These are phyloP conservation scores for Samia ricini DNA, from an alignment of 1,140 invertebrate genomes.

Conservation along the genomic window DNA sequence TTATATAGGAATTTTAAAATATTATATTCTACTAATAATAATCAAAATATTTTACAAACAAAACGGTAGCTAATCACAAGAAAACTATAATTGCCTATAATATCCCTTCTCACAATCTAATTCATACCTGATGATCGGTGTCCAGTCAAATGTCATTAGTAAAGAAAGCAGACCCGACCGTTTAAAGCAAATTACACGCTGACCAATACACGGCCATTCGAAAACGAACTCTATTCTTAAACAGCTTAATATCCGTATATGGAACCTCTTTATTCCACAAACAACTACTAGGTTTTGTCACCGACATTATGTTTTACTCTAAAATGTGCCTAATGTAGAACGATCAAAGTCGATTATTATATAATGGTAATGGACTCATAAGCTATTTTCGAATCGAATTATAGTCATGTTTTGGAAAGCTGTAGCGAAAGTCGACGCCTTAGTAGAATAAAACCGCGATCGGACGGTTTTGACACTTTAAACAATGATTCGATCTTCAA, in stretches of 20 bases:
- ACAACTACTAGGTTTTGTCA: constrained; percentile 20
- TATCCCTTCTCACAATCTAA: background rate
- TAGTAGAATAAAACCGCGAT: constrained; percentile 29
- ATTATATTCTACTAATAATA: background rate
- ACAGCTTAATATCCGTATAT: background rate
- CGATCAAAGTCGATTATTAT: constrained; percentile 18
- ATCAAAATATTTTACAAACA: background rate
- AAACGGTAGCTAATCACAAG: background rate
- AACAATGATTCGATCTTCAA: background rate
- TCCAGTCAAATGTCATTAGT: constrained; percentile 31
- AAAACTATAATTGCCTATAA: background rate
- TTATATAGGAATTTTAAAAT: background rate
- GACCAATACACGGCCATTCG: constrained; percentile 12
- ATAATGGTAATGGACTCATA: background rate
- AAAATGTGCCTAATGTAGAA: constrained; percentile 14
- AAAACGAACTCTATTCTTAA: constrained; percentile 24
- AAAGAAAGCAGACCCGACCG: constrained; percentile 42
- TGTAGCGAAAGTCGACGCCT: constrained; percentile 56
- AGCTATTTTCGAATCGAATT: background rate
- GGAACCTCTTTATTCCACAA: constrained; percentile 4
- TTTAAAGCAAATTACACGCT: constrained; percentile 25
- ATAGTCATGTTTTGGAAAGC: constrained; percentile 56
- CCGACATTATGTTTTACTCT: background rate
- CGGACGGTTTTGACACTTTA: constrained; percentile 40
- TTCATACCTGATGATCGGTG: background rate